Base-by-base conservation (phyloP, 2,888 invertebrate genomes). In the Loripinus fragilis region DNA sequence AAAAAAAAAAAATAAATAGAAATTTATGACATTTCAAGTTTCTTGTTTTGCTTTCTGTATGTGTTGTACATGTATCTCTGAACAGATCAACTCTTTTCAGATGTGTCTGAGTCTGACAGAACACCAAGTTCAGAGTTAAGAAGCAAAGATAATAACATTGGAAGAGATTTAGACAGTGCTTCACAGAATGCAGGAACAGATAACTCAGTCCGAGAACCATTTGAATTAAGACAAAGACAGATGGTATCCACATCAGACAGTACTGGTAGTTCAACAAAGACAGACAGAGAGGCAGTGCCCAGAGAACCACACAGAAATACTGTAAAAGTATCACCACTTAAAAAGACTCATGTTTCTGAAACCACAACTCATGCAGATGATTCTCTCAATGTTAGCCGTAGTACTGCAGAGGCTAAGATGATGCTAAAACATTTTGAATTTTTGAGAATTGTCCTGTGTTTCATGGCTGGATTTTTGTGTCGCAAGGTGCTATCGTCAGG, bases 381-480 rank as follows among this genome's bases (percentile, higher is more conserved):
- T 38, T 81, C 81, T 74, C 76, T 81, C 3, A 84, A 84, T 66
- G 66, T 79, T n/a, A 84, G 84, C 64, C 73, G 77, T 23, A 84
- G 80, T 71, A 84, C 60, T 50, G 77, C 84, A 42, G 84, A 84
- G 68, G 74, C 81, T 28, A 84, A 84, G 75, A 84, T 84, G 81
- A 81, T 84, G 80, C 68, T 81, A 48, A 84, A 85, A 69, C 87
- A 87, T 74, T 83, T 88, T 79, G 90, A 91, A 68, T 76, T 88
- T 71, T 70, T 88, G 42, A 82, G 89, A 71, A 84, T 90, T 70
- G 78, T 84, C 12, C 78, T 86, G 48, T 89, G 88, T 81, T 71
- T 90, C 12, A 71, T 90, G 38, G 71, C 85, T 3, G 90, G 90
- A n/a, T 78, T 89, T 68, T 45, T 91, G n/a, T 83, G 87, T 69